These are phyloP conservation scores for Mormyrus iriodes DNA, from an alignment of 2,113 vertebrate genomes.

Conservation along the genomic window DNA sequence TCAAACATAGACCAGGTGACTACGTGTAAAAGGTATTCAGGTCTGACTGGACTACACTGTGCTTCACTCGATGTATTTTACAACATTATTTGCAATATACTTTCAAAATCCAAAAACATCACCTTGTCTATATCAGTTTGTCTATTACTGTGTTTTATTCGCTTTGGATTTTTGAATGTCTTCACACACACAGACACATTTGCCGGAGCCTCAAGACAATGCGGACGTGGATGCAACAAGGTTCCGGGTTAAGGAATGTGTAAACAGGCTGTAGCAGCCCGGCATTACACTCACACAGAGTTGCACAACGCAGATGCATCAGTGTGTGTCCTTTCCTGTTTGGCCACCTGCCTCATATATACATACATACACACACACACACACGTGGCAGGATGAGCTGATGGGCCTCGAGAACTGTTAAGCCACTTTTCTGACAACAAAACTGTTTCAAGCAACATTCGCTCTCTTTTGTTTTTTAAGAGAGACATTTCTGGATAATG, in stretches of 20 bases:
- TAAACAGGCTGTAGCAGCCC: constrained; percentile 74
- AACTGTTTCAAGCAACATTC: background rate
- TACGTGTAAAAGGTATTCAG: background rate
- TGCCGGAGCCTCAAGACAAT: background rate
- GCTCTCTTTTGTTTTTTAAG: background rate
- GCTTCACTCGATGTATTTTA: background rate
- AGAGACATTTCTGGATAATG: background rate
- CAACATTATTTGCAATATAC: background rate
- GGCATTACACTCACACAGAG: constrained; percentile 71
- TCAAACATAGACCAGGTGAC: background rate
- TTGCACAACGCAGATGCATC: constrained; percentile 81
- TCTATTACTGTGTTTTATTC: background rate
- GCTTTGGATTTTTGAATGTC: background rate
- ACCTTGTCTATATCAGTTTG: background rate
- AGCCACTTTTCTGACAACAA: background rate
- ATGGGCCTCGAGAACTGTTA: constrained; percentile 31
- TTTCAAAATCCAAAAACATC: background rate
- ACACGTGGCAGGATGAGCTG: constrained; percentile 50
- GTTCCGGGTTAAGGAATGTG: constrained; percentile 63
- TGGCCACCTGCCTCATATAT: constrained; percentile 65
- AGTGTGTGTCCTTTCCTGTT: constrained; percentile 83
- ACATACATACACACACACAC: constrained; percentile 26
- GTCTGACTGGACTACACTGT: background rate
- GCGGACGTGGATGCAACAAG: background rate
- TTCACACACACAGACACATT: background rate